A percentile compares a stretch with the other conserved stretches of the same genome.
phyloP scores from a whole-genome alignment of 2,888 invertebrate species.

The Himalopsyche kuldschensis region DNA sequence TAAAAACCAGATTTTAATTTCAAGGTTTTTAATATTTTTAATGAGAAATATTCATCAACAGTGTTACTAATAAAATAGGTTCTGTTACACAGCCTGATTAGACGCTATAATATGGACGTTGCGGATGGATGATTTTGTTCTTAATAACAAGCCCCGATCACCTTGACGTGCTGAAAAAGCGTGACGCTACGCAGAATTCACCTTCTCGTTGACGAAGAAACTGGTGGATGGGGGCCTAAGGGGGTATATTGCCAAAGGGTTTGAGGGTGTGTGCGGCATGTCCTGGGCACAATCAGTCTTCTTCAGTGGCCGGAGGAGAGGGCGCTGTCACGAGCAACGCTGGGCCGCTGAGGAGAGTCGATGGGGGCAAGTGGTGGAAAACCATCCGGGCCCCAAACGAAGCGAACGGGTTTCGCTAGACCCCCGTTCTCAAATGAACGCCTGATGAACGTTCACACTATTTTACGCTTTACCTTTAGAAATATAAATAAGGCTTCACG shows the following conservation, averaged over 20 bases:
- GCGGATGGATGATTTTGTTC: conserved; percentile 1
- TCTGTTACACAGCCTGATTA: neutral
- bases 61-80: neutral
- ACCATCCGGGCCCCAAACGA: neutral
- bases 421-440: neutral
- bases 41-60: neutral
- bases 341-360: conserved; percentile 16
- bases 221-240: neutral
- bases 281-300: conserved; percentile 40
- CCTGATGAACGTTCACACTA: neutral
- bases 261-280: conserved; percentile 10
- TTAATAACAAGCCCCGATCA: neutral
- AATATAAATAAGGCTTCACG: too few species aligned
- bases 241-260: conserved; percentile 11
- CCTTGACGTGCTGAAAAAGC: neutral
- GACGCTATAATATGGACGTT: neutral
- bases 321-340: conserved; percentile 36
- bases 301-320: conserved; percentile 35
- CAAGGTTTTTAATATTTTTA: neutral
- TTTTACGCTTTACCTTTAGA: neutral
- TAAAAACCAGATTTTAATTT: too few species aligned
- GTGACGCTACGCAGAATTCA: neutral
- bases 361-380: neutral
- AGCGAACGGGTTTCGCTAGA: neutral
- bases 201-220: neutral